Evolutionary conservation across 2,113 vertebrate species (phyloP).

Genomic region (Gasterosteus nipponicus): DNA sequence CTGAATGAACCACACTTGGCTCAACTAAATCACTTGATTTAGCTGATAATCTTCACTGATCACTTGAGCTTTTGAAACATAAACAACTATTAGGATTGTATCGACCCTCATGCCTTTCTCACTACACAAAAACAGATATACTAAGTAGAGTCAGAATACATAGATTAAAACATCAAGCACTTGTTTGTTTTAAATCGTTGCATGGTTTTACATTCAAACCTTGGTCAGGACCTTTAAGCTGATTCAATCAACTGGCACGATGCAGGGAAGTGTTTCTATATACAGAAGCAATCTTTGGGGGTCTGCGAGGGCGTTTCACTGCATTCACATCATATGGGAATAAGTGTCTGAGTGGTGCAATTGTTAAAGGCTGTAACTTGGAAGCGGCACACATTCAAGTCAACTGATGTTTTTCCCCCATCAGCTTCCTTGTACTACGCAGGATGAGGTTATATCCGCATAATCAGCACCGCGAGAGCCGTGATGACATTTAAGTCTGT

Average conservation of each 20-base stretch:
- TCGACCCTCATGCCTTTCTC: neutral
- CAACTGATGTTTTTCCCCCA: neutral
- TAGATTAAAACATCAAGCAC: conserved; percentile 30
- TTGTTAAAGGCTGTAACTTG: conserved; percentile 3
- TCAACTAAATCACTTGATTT: neutral
- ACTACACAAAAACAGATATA: neutral
- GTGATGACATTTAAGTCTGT: conserved; percentile 7
- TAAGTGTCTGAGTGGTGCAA: conserved; percentile 18
- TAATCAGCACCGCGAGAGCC: neutral
- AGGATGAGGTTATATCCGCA: neutral
- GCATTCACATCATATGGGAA: conserved; percentile 31
- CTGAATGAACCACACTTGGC: neutral
- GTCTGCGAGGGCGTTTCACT: neutral
- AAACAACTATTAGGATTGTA: neutral
- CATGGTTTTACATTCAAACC: conserved; percentile 8
- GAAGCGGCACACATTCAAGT: conserved; percentile 5
- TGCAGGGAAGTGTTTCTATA: conserved; percentile 35
- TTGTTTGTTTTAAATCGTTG: conserved; percentile 7
- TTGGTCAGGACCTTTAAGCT: neutral
- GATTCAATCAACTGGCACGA: conserved; percentile 18
- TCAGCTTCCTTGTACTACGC: neutral
- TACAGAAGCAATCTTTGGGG: conserved; percentile 32
- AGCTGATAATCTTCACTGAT: neutral
- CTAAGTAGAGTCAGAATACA: neutral
- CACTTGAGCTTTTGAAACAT: neutral